These are phyloP conservation scores for Hippocampus comes DNA, from an alignment of 2,113 vertebrate species.

Conservation along the genomic window DNA sequence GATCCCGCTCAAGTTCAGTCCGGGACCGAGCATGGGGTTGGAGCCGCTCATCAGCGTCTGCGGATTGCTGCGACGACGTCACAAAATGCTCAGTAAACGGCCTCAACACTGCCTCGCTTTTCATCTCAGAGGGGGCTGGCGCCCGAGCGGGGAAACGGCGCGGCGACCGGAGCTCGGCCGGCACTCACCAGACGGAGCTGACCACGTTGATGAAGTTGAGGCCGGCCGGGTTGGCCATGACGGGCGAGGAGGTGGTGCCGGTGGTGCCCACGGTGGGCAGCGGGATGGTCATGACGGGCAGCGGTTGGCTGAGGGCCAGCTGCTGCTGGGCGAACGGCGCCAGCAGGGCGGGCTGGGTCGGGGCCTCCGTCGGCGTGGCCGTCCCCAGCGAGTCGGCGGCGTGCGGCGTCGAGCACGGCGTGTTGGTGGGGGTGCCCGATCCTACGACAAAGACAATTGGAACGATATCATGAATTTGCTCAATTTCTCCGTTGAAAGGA, in stretches of 20 bases:
- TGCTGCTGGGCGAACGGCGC: slow-evolving; percentile 91
- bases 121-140: no score
- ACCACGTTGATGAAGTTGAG: slow-evolving; percentile 97
- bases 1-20: slow-evolving; percentile 88
- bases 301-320: slow-evolving; percentile 85
- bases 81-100: not conserved
- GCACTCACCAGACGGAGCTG: slow-evolving; percentile 90
- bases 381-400: slow-evolving; percentile 82
- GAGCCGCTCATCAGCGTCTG: slow-evolving; percentile 93
- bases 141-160: no score
- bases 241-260: slow-evolving; percentile 87
- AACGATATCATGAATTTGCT: no score
- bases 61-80: slow-evolving; percentile 77
- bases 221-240: slow-evolving; percentile 88
- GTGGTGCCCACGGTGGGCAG: slow-evolving; percentile 91
- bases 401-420: slow-evolving; percentile 92
- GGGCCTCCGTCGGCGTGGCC: slow-evolving; percentile 80
- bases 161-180: not conserved
- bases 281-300: slow-evolving; percentile 96
- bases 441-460: slow-evolving; percentile 67
- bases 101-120: no score
- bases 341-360: slow-evolving; percentile 84
- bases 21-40: slow-evolving; percentile 86
- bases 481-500: no score
- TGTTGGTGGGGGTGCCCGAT: slow-evolving; percentile 95